Evolutionary conservation across 1,140 invertebrate species (phyloP).

Genomic region (Pseudomyrmex concolor): DNA sequence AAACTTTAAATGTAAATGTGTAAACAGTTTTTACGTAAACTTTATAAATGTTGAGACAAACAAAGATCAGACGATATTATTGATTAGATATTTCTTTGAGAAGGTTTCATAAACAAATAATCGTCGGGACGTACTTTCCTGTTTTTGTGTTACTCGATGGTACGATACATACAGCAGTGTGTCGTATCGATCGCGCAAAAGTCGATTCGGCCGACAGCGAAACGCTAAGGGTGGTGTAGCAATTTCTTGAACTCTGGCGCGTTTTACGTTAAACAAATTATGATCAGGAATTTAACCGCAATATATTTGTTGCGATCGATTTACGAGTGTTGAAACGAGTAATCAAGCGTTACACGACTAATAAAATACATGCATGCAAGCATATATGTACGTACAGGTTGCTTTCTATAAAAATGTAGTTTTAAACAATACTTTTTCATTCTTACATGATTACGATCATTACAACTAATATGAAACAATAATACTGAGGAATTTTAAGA

Average conservation of each 20-base stretch:
- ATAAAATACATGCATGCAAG: background rate
- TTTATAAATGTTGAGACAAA: background rate
- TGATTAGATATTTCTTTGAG: constrained; percentile 12
- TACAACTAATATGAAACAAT: background rate
- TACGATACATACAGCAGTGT: background rate
- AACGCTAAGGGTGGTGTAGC: constrained; percentile 38
- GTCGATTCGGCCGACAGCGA: background rate
- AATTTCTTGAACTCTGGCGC: constrained; percentile 26
- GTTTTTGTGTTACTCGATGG: constrained; percentile 38
- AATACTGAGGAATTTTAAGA: background rate
- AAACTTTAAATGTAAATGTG: no score
- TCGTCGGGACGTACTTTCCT: constrained; percentile 31
- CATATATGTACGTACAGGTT: background rate
- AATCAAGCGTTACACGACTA: background rate
- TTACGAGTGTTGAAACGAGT: background rate
- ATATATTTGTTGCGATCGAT: constrained; percentile 16
- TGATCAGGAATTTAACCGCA: background rate
- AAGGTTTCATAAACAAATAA: constrained; percentile 18
- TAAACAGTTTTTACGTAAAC: background rate
- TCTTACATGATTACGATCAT: background rate
- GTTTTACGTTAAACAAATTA: background rate
- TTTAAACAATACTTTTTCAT: background rate
- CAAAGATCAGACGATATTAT: background rate
- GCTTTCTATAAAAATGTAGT: background rate
- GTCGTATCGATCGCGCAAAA: constrained; percentile 34